Evolutionary conservation across 2,113 vertebrate genomes (phyloP), one percentile per base, ranked within the genome.

Genomic region (Mola mola): DNA sequence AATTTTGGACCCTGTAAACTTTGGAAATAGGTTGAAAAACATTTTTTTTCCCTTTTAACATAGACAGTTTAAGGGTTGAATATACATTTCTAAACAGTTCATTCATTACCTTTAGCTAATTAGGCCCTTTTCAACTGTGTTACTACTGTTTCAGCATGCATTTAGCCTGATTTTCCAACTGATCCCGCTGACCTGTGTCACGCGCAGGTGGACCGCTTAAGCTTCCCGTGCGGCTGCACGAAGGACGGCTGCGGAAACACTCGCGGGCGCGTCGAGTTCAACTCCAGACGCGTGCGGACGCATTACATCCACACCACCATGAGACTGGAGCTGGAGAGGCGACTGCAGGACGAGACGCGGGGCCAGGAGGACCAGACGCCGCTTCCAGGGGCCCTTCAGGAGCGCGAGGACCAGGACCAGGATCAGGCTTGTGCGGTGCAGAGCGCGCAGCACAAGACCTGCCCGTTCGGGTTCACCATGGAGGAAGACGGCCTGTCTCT

Each of bases 291-390:
- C 0, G 96, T 96, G 29, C 95, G 92, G 78, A 96, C 94, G 0
- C 96, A 98, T 55, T 94, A 94, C 85, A 90, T 96, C 64, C 96
- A 97, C 82, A 98, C 96, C 0, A 75, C 95, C 73, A 95, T 95
- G 89, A 95, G 93, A 57, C 88, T 98, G 13, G 92, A 95, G 60
- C 85, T 97, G 86, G 94, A 96, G 79, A 48, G 34, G 10, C 59
- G 66, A 17, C 69, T 87, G 46, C 79, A 75, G 4, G 50, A 81
- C 4, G 71, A 84, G 20, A 22, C 41, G 0, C 29, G 19, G 13
- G 63, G 22, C 56, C 36, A 19, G 0, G 65, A 50, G 52, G 63
- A 75, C 7, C 75, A 42, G 52, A 3, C 48, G 0, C 42, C 17
- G 20, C 53, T 58, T 44, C 41, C 77, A 24, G 79, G 80, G 37